Conservation (phyloP, 2,888 invertebrate species). For the Drosophila parthenogenetica region DNA sequence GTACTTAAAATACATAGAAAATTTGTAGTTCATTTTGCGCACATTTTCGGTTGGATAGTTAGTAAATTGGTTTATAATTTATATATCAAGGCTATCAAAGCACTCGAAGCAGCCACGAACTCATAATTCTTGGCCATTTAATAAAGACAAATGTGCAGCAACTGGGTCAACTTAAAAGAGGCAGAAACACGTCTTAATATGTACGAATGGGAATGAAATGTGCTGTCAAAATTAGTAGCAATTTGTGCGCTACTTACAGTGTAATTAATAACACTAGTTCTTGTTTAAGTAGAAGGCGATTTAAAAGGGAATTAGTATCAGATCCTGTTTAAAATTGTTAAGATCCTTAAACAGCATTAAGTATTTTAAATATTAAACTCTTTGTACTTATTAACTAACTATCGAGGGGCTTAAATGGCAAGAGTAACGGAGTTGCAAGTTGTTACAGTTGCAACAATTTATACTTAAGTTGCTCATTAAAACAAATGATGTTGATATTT, state of each 20-base stretch:
- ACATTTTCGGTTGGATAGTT: slow-evolving; percentile 66
- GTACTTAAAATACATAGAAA: slow-evolving; percentile 27
- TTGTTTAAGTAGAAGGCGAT: no score
- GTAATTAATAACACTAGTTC: no score
- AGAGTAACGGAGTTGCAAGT: no score
- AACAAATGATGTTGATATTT: no score
- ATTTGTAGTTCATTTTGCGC: slow-evolving; percentile 73
- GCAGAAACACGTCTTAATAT: slow-evolving; percentile 7
- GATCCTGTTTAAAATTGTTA: no score
- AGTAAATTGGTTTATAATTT: slow-evolving; percentile 79
- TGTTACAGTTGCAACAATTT: no score
- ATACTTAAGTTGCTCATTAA: no score
- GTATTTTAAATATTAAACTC: no score
- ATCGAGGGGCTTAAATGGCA: no score
- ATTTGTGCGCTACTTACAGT: neutral
- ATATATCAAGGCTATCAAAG: slow-evolving; percentile 50
- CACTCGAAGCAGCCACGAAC: slow-evolving; percentile 30
- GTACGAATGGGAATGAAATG: neutral
- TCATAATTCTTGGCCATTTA: slow-evolving; percentile 66
- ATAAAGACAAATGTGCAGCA: slow-evolving; percentile 74
- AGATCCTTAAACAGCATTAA: no score
- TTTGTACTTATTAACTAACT: no score
- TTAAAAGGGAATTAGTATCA: no score
- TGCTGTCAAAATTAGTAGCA: slow-evolving; percentile 4
- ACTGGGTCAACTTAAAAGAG: slow-evolving; percentile 55